A percentile compares a stretch with the other conserved stretches of the same genome.
These are phyloP conservation scores for Dolichopus griseipennis DNA, from an alignment of 2,888 invertebrate genomes.

Conservation along the genomic window DNA sequence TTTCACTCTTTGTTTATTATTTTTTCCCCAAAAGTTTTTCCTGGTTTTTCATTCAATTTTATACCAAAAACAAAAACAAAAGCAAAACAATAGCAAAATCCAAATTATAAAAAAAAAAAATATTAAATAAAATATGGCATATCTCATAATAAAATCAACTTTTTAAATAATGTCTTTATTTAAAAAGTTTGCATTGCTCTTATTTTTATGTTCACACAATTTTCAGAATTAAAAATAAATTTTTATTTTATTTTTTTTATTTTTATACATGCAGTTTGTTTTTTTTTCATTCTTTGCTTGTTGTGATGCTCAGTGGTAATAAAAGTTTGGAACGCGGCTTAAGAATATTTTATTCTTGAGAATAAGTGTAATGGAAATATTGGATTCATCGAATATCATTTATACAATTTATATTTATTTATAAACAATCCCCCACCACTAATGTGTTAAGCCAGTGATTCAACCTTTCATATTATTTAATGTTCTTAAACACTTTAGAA, in stretches of 20 bases:
- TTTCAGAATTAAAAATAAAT: slow-evolving; percentile 4
- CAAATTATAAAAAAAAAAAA: too few species aligned
- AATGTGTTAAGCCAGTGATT: too few species aligned
- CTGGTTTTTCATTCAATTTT: background rate
- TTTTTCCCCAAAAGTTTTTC: background rate
- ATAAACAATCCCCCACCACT: too few species aligned
- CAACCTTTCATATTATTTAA: too few species aligned
- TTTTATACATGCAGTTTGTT: background rate
- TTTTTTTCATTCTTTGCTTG: background rate
- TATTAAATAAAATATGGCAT: background rate
- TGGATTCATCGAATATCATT: too few species aligned
- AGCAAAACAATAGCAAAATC: background rate
- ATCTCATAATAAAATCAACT: slow-evolving; percentile 3
- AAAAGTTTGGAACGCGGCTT: too few species aligned
- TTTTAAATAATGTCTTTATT: slow-evolving; percentile 6
- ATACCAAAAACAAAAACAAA: background rate
- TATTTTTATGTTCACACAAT: slow-evolving; percentile 6
- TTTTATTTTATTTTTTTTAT: too few species aligned
- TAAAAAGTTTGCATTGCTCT: slow-evolving; percentile 3
- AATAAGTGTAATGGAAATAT: too few species aligned
- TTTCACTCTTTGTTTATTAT: background rate
- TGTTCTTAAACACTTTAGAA: too few species aligned
- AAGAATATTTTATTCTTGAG: too few species aligned
- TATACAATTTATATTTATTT: too few species aligned
- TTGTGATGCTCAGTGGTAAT: too few species aligned